Evolutionary conservation across 2,113 vertebrate species (phyloP).

Genomic region (Brachypodius melanocephalos): DNA sequence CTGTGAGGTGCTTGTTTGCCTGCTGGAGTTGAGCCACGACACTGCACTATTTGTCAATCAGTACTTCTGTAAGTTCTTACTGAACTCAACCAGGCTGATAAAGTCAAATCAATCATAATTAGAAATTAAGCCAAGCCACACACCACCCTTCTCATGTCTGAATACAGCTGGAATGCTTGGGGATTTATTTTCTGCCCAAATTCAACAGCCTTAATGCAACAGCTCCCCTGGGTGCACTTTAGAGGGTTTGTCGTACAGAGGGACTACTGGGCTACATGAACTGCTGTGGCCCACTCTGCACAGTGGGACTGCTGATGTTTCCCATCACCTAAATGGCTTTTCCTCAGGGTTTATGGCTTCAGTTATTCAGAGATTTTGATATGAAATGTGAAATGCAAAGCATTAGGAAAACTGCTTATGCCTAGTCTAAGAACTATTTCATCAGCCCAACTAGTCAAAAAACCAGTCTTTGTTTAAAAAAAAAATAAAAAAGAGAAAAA

Average conservation of each 20-base stretch:
- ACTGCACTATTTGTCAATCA: neutral
- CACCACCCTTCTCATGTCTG: accelerated
- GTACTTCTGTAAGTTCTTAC: neutral
- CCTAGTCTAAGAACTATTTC: neutral
- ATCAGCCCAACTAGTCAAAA: neutral
- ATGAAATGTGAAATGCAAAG: neutral
- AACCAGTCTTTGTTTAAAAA: neutral
- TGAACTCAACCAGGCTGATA: neutral
- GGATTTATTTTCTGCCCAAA: neutral
- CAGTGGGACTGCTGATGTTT: neutral
- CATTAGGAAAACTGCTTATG: neutral
- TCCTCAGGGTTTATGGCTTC: neutral
- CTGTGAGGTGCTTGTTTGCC: neutral
- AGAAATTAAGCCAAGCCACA: neutral
- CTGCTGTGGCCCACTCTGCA: neutral
- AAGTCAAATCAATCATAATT: neutral
- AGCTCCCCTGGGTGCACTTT: neutral
- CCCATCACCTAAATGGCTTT: neutral
- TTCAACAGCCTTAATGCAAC: neutral
- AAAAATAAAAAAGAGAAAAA: neutral
- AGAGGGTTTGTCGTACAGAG: neutral
- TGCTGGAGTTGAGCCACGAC: neutral
- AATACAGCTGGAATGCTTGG: neutral
- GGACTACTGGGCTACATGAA: neutral
- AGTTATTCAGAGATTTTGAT: neutral